Conservation (phyloP, 2,888 invertebrate species). For the Encarsia formosa region DNA sequence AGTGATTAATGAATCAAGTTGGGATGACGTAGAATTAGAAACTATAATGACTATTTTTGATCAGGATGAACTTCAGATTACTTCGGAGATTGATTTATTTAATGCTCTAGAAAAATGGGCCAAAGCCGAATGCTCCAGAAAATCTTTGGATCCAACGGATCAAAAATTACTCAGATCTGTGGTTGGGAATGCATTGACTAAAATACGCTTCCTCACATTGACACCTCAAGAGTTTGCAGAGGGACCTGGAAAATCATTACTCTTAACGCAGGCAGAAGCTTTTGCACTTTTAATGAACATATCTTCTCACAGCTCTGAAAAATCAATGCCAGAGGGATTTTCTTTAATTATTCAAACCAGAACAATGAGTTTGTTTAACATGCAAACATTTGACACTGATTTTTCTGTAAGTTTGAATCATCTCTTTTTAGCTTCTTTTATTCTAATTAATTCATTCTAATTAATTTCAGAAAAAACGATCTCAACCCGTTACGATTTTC, state of each 20-base stretch:
- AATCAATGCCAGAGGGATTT: constrained; percentile 72
- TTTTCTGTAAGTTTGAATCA: constrained; percentile 15
- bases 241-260: constrained; percentile 71
- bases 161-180: constrained; percentile 40
- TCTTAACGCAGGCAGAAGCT: constrained; percentile 73
- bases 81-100: constrained; percentile 74
- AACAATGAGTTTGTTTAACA: constrained; percentile 20
- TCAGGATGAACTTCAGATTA: constrained; percentile 67
- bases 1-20: constrained; percentile 70
- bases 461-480: constrained; percentile 17
- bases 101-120: constrained; percentile 69
- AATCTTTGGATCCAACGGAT: constrained; percentile 48
- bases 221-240: constrained; percentile 80
- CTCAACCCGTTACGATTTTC: constrained; percentile 18
- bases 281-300: constrained; percentile 81
- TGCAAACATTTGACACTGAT: constrained; percentile 14
- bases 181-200: constrained; percentile 63
- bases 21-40: constrained; percentile 71
- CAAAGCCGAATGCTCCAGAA: constrained; percentile 55
- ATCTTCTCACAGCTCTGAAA: constrained; percentile 64
- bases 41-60: constrained; percentile 74
- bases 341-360: constrained; percentile 49
- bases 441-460: not conserved
- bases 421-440: not conserved
- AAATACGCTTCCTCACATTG: constrained; percentile 75